A percentile compares a stretch with the other conserved stretches of the same genome.
Evolutionary conservation across 2,888 invertebrate genomes (phyloP).

Genomic region (Latrodectus hesperus): DNA sequence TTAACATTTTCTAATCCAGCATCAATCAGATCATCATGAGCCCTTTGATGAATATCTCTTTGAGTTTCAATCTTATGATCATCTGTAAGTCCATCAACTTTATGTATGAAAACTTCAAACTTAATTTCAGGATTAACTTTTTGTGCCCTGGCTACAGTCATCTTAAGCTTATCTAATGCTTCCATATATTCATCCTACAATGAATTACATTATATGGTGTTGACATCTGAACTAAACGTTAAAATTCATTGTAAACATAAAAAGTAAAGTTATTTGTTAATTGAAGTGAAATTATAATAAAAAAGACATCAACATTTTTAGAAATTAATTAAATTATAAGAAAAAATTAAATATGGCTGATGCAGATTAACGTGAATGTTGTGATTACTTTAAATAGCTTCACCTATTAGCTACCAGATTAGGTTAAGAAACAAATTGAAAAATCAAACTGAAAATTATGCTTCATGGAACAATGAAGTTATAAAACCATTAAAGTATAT

Average conservation of each 20-base stretch:
- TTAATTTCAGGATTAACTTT: conserved; percentile 96
- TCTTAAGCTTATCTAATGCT: conserved; percentile 91
- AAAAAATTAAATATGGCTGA: no score
- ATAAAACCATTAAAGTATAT: no score
- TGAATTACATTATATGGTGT: background rate
- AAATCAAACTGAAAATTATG: no score
- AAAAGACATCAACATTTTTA: background rate
- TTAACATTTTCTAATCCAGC: conserved; percentile 86
- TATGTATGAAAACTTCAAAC: conserved; percentile 98
- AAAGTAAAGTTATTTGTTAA: background rate
- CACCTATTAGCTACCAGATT: no score
- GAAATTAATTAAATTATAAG: background rate
- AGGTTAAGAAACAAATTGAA: no score
- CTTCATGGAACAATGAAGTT: no score
- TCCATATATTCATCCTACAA: conserved; percentile 95
- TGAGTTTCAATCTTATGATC: conserved; percentile 99
- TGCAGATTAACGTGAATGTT: no score
- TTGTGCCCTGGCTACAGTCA: conserved; percentile 94
- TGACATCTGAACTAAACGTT: conserved; percentile 88
- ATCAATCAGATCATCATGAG: conserved; percentile 88
- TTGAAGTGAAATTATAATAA: background rate
- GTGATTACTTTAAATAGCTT: no score
- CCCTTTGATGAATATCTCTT: conserved; percentile 96
- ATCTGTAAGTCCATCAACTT: conserved; percentile 98
- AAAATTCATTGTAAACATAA: background rate